Conservation (phyloP, 1,140 invertebrate species). For the Euwallacea similis region DNA sequence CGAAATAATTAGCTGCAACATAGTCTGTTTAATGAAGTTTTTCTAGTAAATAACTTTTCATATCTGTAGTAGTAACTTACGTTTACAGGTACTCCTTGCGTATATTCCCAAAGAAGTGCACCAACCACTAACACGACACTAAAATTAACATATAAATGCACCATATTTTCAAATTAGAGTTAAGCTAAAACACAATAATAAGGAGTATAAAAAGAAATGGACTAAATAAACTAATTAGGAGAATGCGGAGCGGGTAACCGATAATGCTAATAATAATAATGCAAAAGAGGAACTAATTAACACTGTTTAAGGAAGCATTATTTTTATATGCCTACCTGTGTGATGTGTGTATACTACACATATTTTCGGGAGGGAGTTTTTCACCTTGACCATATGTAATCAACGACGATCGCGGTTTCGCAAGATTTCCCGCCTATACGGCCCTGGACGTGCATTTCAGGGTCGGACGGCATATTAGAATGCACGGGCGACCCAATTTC, state of each 20-base stretch:
- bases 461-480: conserved; percentile 36
- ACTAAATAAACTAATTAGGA: conserved; percentile 8
- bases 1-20: no score
- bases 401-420: conserved; percentile 32
- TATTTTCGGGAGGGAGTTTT: conserved; percentile 40
- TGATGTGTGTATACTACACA: conserved; percentile 30
- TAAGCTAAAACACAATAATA: conserved; percentile 12
- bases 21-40: no score
- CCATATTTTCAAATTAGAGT: not conserved
- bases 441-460: conserved; percentile 40
- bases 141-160: not conserved
- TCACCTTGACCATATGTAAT: conserved; percentile 47
- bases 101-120: not conserved
- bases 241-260: conserved; percentile 6
- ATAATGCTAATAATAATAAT: no score
- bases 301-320: conserved; percentile 36
- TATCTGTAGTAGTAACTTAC: no score
- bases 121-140: not conserved
- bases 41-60: no score
- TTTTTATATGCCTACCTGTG: conserved; percentile 41
- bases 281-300: no score
- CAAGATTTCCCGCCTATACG: conserved; percentile 38
- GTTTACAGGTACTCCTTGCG: no score
- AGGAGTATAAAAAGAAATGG: not conserved
- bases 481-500: conserved; percentile 32